These are phyloP conservation scores for Caenorhabditis wallacei DNA, from an alignment of 2,888 invertebrate genomes.

Conservation along the genomic window DNA sequence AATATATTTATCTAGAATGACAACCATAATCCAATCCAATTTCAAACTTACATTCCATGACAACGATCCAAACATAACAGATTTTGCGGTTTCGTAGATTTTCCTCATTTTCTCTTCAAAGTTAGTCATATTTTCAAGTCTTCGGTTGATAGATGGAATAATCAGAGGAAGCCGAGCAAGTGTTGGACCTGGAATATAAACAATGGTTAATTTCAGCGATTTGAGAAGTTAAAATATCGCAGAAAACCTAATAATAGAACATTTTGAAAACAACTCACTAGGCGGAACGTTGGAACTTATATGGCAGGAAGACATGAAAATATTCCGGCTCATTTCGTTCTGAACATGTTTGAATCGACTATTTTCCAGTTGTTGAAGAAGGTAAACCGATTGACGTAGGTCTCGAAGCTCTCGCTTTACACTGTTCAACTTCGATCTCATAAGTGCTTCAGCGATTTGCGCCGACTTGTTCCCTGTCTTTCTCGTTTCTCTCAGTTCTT, in stretches of 20 bases:
- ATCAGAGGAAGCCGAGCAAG: constrained; percentile 33
- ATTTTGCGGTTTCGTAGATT: constrained; percentile 51
- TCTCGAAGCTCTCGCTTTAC: constrained; percentile 55
- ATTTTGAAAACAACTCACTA: constrained; percentile 29
- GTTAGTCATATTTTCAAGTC: constrained; percentile 43
- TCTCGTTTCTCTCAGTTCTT: constrained; percentile 55
- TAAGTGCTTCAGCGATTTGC: constrained; percentile 39
- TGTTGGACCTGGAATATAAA: constrained; percentile 30
- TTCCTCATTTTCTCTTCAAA: constrained; percentile 49
- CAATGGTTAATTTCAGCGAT: background rate
- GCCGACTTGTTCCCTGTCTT: constrained; percentile 25
- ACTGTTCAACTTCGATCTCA: constrained; percentile 49
- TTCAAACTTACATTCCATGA: constrained; percentile 57
- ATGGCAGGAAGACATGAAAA: constrained; percentile 60
- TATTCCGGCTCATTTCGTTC: constrained; percentile 49
- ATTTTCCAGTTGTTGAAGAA: constrained; percentile 50
- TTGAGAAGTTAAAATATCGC: background rate
- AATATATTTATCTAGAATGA: background rate
- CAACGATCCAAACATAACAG: constrained; percentile 54
- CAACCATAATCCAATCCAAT: background rate
- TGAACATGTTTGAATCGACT: constrained; percentile 42
- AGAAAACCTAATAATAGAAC: too few relatives aligned
- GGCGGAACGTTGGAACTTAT: constrained; percentile 54
- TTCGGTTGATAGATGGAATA: constrained; percentile 6
- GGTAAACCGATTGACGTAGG: constrained; percentile 39